Base-by-base conservation (phyloP, 2,888 invertebrate species). In the Punctoribates punctum region DNA sequence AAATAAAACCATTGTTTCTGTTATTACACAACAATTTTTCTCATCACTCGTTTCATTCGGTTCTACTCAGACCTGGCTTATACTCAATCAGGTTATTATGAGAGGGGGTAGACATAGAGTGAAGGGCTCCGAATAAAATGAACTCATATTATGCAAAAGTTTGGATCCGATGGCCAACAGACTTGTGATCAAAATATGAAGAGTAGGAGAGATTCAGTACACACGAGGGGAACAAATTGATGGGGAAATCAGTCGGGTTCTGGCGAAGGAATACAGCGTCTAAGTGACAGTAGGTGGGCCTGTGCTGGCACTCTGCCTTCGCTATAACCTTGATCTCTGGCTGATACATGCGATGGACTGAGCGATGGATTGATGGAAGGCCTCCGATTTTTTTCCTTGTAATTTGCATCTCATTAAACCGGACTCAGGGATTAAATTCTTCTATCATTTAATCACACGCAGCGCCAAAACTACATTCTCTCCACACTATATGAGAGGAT, bases 261-360 rank as follows among this genome's bases (percentile, higher is more conserved):
- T 42, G 13, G 48, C 46, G 20, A n/a, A 17, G 25, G 8, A 51
- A 46, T 29, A 13, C 42, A 46, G 27, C 11, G 9, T 51, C n/a
- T 23, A 73, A 73, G 73, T 73, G 73, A 51, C 73, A 73, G 73
- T 65, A 65, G 65, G 65, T 65, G 65, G 65, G 65, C 65, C 42
- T 9, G 42, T 42, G 42, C 65, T 65, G 27, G 20, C 25, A 20
- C n/a, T 57, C 57, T 57, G 57, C 57, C 34, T 65, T 29, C 13
- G 34, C 65, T 65, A 60, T 60, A 65, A 65, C 65, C 65, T 65
- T 65, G 65, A 65, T 65, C 34, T 65, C 5, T 13, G 13, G 11
- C 23, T 38, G 34, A 34, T 65, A 34, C 65, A 65, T 34, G 34
- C 57, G 65, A 65, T 65, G 65, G 65, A 65, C 65, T 65, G 57